These are phyloP conservation scores for Sycobia sp. DNA, from an alignment of 1,140 invertebrate species.

Conservation along the genomic window DNA sequence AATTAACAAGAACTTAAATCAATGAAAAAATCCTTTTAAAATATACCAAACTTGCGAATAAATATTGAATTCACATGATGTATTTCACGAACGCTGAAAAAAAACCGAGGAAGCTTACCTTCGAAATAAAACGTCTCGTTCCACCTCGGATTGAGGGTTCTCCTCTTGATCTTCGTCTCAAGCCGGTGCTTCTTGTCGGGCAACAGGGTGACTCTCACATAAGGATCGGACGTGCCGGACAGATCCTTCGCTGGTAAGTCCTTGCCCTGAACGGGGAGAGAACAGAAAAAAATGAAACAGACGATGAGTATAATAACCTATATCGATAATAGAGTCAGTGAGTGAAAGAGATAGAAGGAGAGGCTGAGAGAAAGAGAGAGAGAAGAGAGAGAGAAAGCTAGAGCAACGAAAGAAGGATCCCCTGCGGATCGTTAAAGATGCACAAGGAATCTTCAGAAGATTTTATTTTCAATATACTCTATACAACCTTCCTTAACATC, in stretches of 20 bases:
- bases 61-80: no score
- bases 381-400: background rate
- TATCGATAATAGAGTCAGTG: background rate
- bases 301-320: background rate
- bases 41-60: no score
- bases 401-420: no score
- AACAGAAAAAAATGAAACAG: background rate
- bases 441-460: no score
- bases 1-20: no score
- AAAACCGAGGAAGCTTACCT: no score
- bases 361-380: no score
- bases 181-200: conserved; percentile 96
- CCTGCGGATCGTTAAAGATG: no score
- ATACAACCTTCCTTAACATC: no score
- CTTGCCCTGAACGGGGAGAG: conserved; percentile 83
- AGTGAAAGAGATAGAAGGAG: background rate
- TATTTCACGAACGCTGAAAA: no score
- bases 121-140: conserved; percentile 98
- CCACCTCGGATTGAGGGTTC: conserved; percentile 95
- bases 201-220: conserved; percentile 88
- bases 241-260: conserved; percentile 93
- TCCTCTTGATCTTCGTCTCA: conserved; percentile 94
- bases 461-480: no score
- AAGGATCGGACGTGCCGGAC: conserved; percentile 91
- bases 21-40: no score